These are phyloP conservation scores for Oreochromis aureus DNA, from an alignment of 2,113 vertebrate species.

Conservation along the genomic window DNA sequence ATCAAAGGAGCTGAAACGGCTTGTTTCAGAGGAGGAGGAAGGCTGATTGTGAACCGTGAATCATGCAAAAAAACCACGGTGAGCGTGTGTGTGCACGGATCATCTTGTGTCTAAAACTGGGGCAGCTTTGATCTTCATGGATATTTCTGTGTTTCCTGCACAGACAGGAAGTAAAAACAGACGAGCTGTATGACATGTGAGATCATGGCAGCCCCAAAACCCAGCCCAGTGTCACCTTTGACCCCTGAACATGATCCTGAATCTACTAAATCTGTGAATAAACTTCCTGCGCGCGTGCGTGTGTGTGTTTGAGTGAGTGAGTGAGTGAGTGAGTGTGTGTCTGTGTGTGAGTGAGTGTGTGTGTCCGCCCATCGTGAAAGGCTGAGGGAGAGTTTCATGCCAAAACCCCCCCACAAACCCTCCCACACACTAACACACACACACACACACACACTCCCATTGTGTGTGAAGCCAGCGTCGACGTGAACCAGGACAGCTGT, in stretches of 20 bases:
- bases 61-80: not conserved
- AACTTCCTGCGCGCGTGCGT: not conserved
- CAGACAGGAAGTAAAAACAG: not conserved
- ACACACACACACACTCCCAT: not conserved
- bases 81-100: not conserved
- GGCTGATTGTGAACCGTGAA: not conserved
- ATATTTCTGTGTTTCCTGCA: not conserved
- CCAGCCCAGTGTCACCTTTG: not conserved
- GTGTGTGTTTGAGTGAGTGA: not conserved
- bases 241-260: not conserved
- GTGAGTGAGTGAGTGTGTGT: not conserved
- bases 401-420: not conserved
- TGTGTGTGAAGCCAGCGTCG: constrained; percentile 16
- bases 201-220: not conserved
- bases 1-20: not conserved
- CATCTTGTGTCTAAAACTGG: not conserved
- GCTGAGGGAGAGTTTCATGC: not conserved
- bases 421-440: not conserved
- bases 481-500: constrained; percentile 48
- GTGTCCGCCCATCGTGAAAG: not conserved
- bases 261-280: not conserved
- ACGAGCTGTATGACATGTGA: not conserved
- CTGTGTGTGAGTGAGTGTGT: not conserved
- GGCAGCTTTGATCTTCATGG: not conserved
- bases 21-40: not conserved